Base-by-base conservation (phyloP, 2,888 invertebrate species). In the Anagyrus pseudococci region DNA sequence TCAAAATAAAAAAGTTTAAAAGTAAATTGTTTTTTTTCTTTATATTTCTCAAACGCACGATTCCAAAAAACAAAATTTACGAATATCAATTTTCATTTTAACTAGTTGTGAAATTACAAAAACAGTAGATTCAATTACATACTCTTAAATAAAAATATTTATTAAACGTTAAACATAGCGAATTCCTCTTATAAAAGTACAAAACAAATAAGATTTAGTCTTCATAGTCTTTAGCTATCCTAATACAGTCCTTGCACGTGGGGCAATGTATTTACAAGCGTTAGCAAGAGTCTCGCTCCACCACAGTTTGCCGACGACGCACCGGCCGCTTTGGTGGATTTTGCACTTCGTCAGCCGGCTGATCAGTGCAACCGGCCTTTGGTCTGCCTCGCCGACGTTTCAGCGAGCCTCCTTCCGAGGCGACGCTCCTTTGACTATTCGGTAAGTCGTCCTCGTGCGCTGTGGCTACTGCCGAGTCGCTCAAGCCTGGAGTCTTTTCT, bases 251-350 rank as follows among this genome's bases (percentile, higher is more conserved):
- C 29, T 17, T 47, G 53, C 55, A 49, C 56, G 6, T 10, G 25
- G n/a, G 19, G 17, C n/a, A 19, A 23, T 46, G 41, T 65, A 53
- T 57, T 25, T 37, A 60, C 41, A 62, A 22, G 23, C 13, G 19
- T 52, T 26, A 53, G 56, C 26, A 48, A 46, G 10, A 47, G 53
- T 41, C 47, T n/a, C 13, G 43, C 25, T 60, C 54, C 4, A 52
- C 17, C 53, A 59, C 56, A 10, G 41, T 29, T 33, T 67, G 67
- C 23, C 70, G 66, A 33, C 68, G 69, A 7, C 71, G 67, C 3
- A 70, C 60, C 4, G 72, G 72, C 52, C 71, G 58, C 56, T 68
- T 70, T 10, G 71, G 69, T 15, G 69, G 69, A 57, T 68, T 67
- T 40, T 46, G 58, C 13, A 40, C 10, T 46, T 68, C 64, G 8